Conservation (phyloP, 2,797 vertebrate genomes). For the Arctocebus calabarensis region DNA sequence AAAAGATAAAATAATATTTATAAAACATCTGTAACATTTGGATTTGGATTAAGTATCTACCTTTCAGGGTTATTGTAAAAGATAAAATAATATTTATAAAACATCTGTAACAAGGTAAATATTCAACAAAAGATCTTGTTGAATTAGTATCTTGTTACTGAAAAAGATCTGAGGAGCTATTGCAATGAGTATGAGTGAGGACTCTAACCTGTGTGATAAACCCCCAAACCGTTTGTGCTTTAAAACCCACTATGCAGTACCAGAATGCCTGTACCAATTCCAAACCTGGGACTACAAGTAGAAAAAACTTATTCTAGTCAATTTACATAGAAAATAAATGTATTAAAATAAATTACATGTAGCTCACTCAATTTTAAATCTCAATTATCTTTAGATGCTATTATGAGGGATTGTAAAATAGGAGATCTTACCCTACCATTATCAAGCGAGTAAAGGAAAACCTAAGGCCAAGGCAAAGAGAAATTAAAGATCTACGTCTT, state of each 20-base stretch:
- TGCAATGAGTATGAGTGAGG: background rate
- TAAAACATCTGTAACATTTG: background rate
- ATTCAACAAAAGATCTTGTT: background rate
- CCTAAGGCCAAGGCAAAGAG: background rate
- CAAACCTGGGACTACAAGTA: background rate
- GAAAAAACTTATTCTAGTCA: constrained; percentile 11
- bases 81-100: constrained; percentile 13
- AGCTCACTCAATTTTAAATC: background rate
- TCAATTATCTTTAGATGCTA: background rate
- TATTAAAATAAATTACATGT: constrained; percentile 28
- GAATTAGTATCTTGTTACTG: background rate
- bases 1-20: constrained; percentile 24
- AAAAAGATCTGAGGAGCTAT: background rate
- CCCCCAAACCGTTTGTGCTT: background rate
- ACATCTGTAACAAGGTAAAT: background rate
- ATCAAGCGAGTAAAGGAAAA: background rate
- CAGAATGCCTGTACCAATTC: background rate
- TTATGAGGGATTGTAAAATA: background rate
- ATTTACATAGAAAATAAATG: background rate
- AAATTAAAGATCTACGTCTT: background rate
- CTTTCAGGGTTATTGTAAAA: background rate
- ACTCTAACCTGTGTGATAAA: constrained; percentile 25
- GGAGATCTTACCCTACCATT: background rate
- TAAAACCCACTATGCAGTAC: background rate
- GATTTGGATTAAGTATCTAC: background rate